Evolutionary conservation across 2,113 vertebrate species (phyloP), one percentile per base, ranked within the genome.

Genomic region (Rhagologus leucostigma): DNA sequence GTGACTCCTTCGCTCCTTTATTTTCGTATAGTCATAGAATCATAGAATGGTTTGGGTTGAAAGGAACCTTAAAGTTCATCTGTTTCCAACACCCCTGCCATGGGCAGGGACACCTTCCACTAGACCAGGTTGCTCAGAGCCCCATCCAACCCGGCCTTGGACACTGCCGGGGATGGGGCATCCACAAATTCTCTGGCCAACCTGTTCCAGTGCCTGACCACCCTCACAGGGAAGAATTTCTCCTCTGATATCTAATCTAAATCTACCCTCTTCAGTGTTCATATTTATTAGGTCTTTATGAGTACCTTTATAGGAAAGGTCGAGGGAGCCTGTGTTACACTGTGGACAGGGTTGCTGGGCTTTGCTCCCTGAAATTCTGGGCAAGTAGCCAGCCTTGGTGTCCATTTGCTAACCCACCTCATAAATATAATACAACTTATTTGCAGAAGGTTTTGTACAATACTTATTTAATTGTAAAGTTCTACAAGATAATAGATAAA

Each of bases 101-200:
- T 23, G 42, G 21, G 17, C 59, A 59, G 44, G 44, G 37, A 44
- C 16, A 5, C 30, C 9, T 53, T 16, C 7, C 30, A 1, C 9
- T 7, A 3, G 0, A 1, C 8, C 44, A 9, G 27, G 13, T 1
- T 26, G 8, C 33, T 75, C 53, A 7, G 4, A 60, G 33, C 69
- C n/a, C 24, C 11, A 0, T 62, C 78, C 53, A 26, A 0, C 14
- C 67, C 4, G 50, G 46, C n/a, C n/a, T 27, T 10, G 47, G 3
- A 1, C 70, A 0, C 39, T 41, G 2, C 30, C 46, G 7, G 29
- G 37, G 16, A 30, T 14, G 23, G 11, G 23, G 9, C 46, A n/a
- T 0, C 29, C 60, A 3, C 60, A n/a, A 0, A 0, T 30, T 8
- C 60, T 17, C 10, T 23, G 46, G 19, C 7, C 37, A 50, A 0